These are phyloP conservation scores for Dryomyza anilis DNA, from an alignment of 2,888 invertebrate species.

Conservation along the genomic window DNA sequence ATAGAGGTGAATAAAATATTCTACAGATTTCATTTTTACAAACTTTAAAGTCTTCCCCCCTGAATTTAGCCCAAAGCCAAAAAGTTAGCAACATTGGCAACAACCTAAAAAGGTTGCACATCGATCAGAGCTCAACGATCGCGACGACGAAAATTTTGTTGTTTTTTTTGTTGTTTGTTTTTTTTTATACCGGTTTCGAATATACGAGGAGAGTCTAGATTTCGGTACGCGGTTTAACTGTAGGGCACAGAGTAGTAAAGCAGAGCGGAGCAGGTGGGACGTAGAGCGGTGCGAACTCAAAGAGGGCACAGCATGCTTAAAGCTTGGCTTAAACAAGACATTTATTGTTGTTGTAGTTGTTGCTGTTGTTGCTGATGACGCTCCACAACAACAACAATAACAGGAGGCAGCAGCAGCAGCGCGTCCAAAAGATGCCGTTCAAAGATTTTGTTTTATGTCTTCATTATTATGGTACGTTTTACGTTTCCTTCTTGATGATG, in stretches of 20 bases:
- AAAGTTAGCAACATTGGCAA: too few species aligned
- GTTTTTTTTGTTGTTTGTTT: too few species aligned
- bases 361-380: constrained; percentile 2
- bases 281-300: neutral
- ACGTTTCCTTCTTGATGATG: neutral
- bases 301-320: constrained; percentile 8
- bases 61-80: too few species aligned
- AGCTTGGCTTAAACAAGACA: constrained; percentile 18
- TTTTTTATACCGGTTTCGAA: too few species aligned
- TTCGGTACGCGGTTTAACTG: neutral
- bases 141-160: too few species aligned
- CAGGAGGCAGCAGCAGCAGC: neutral
- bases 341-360: constrained; percentile 6
- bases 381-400: neutral
- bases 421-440: constrained; percentile 24
- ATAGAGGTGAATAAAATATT: too few species aligned
- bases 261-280: neutral
- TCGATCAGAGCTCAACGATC: too few species aligned
- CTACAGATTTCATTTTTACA: too few species aligned
- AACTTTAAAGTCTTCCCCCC: too few species aligned
- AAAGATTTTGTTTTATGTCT: constrained; percentile 25
- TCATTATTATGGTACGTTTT: constrained; percentile 20
- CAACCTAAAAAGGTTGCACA: too few species aligned
- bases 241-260: neutral
- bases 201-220: too few species aligned